These are phyloP conservation scores for Anarrhichthys ocellatus DNA, from an alignment of 2,113 vertebrate genomes.

Conservation along the genomic window DNA sequence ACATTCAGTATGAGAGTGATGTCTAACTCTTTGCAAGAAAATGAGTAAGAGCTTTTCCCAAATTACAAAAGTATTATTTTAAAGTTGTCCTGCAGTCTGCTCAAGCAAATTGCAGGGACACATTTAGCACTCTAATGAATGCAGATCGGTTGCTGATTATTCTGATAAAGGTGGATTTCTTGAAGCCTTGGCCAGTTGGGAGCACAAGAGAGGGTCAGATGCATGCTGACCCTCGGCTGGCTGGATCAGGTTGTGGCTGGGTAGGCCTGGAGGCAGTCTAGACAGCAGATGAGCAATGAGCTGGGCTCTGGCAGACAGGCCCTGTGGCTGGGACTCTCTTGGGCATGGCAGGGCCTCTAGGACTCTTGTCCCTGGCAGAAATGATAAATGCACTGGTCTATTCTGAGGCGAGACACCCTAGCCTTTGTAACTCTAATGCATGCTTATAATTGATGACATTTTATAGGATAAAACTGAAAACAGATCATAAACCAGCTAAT, in stretches of 20 bases:
- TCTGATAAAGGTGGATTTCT: conserved; percentile 24
- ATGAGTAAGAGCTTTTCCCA: not conserved
- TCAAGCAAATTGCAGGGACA: not conserved
- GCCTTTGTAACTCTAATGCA: conserved; percentile 4
- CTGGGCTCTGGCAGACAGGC: conserved; percentile 52
- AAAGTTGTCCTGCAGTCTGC: not conserved
- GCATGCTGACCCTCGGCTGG: conserved; percentile 2
- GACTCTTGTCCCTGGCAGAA: conserved; percentile 35
- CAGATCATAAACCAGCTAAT: not conserved
- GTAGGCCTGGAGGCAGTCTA: conserved; percentile 67
- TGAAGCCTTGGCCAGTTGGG: not conserved
- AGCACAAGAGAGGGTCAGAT: conserved; percentile 21
- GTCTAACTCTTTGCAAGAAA: not conserved
- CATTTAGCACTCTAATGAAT: not conserved
- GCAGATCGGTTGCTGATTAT: not conserved
- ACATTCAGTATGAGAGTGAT: not conserved
- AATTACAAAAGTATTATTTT: not conserved
- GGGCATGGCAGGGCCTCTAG: conserved; percentile 41
- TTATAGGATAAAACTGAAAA: not conserved
- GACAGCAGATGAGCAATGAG: conserved; percentile 74
- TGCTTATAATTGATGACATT: conserved; percentile 8
- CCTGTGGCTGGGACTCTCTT: conserved; percentile 46
- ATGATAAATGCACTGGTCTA: conserved; percentile 19
- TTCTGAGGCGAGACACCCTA: not conserved
- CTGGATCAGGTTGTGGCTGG: conserved; percentile 39